phyloP scores from a whole-genome alignment of 2,797 vertebrate genomes.

The Sebastes oblongus region DNA sequence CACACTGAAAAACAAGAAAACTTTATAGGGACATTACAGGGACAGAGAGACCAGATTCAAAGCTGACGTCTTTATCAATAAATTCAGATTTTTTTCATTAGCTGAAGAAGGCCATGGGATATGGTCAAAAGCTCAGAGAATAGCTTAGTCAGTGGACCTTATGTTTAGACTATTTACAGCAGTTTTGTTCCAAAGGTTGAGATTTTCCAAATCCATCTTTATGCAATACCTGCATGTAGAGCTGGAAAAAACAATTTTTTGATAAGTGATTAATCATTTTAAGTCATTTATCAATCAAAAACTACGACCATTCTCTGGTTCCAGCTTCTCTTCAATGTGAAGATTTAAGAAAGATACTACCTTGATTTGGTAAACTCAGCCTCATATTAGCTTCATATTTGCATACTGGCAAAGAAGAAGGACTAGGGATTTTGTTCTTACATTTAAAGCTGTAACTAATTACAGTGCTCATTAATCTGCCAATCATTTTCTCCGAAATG shows the following conservation, averaged over 20 bases:
- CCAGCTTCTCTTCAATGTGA: not conserved
- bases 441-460: not conserved
- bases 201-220: not conserved
- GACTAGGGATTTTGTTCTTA: not conserved
- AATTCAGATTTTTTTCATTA: not conserved
- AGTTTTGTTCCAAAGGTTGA: not conserved
- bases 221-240: not conserved
- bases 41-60: not conserved
- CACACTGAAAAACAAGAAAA: slow-evolving; percentile 1
- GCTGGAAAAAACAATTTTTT: not conserved
- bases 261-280: not conserved
- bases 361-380: no score
- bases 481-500: not conserved
- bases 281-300: not conserved
- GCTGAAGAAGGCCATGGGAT: not conserved
- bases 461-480: not conserved
- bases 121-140: not conserved
- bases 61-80: no score
- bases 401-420: no score
- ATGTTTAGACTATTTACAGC: not conserved
- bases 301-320: not conserved
- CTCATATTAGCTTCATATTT: no score
- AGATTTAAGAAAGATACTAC: no score
- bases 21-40: no score
- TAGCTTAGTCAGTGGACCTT: not conserved